These are phyloP conservation scores for Platycercus adscitus DNA, from an alignment of 2,113 vertebrate species.

Conservation along the genomic window DNA sequence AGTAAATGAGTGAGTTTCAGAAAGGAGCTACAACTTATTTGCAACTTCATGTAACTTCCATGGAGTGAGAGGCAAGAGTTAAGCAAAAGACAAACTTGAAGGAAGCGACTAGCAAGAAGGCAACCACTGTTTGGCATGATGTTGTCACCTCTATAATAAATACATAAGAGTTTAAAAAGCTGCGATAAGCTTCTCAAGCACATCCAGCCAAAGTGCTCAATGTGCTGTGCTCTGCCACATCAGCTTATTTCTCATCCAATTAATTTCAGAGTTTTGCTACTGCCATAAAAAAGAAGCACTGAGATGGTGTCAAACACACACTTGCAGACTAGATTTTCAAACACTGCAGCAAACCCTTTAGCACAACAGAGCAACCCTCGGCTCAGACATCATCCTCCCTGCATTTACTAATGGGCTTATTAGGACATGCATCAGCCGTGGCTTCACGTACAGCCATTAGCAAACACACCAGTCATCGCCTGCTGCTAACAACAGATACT, in stretches of 20 bases:
- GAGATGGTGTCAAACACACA: not conserved
- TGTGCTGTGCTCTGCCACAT: not conserved
- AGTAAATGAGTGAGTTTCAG: not conserved
- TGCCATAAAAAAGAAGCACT: constrained; percentile 23
- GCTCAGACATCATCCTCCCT: constrained; percentile 55
- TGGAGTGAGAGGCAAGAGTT: not conserved
- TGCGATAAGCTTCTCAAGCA: not conserved
- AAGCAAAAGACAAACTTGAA: not conserved
- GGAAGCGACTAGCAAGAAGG: not conserved
- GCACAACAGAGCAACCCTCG: not conserved
- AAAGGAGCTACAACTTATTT: not conserved
- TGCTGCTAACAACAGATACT: constrained; percentile 63
- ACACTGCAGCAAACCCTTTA: constrained; percentile 9
- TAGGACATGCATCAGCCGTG: constrained; percentile 53
- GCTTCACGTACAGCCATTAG: constrained; percentile 52
- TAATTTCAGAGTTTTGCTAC: constrained; percentile 42
- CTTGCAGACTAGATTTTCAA: constrained; percentile 33
- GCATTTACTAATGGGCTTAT: constrained; percentile 41
- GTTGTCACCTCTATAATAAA: not conserved
- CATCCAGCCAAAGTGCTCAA: not conserved
- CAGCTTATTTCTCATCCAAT: constrained; percentile 44
- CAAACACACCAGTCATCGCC: not conserved
- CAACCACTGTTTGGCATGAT: fast-evolving
- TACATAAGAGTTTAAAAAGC: not conserved
- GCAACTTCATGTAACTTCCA: not conserved